Percentiles rank a stretch among this genome's conserved stretches.
These are phyloP conservation scores for Idris sp. DNA, from an alignment of 1,140 invertebrate species.

Conservation along the genomic window DNA sequence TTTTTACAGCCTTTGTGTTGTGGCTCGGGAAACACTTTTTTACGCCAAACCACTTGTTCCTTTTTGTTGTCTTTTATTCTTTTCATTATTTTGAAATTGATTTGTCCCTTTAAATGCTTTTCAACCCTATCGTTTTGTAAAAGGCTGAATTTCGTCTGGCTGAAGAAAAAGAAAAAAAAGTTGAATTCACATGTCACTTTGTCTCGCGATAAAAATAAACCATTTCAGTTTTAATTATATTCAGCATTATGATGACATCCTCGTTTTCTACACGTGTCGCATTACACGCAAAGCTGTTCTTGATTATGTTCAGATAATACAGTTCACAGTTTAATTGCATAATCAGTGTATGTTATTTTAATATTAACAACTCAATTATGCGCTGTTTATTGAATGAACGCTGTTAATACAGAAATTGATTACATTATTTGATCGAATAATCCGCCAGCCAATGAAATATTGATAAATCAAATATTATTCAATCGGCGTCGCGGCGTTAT, in stretches of 20 bases:
- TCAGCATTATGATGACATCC: constrained; percentile 47
- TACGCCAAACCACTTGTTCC: neutral
- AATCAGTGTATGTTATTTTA: constrained; percentile 54
- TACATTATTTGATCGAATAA: constrained; percentile 35
- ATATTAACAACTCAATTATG: constrained; percentile 58
- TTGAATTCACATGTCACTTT: constrained; percentile 14
- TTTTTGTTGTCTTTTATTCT: neutral
- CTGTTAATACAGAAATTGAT: constrained; percentile 45
- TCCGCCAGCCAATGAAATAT: neutral
- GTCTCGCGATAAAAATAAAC: constrained; percentile 35
- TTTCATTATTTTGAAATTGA: too few relatives aligned
- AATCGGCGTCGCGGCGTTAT: constrained; percentile 10
- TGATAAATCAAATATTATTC: constrained; percentile 38
- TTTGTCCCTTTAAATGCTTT: too few relatives aligned
- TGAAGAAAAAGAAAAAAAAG: neutral
- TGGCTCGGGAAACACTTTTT: constrained; percentile 9
- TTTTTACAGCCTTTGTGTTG: neutral
- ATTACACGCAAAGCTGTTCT: constrained; percentile 44
- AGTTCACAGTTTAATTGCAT: constrained; percentile 47
- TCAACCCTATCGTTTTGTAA: too few relatives aligned
- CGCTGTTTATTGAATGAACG: constrained; percentile 38
- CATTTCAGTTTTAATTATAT: constrained; percentile 34
- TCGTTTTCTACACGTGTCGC: constrained; percentile 55
- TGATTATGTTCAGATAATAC: constrained; percentile 51
- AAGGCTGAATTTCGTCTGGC: too few relatives aligned